These are phyloP conservation scores for Zophobas morio DNA, from an alignment of 1,140 invertebrate species.

Conservation along the genomic window DNA sequence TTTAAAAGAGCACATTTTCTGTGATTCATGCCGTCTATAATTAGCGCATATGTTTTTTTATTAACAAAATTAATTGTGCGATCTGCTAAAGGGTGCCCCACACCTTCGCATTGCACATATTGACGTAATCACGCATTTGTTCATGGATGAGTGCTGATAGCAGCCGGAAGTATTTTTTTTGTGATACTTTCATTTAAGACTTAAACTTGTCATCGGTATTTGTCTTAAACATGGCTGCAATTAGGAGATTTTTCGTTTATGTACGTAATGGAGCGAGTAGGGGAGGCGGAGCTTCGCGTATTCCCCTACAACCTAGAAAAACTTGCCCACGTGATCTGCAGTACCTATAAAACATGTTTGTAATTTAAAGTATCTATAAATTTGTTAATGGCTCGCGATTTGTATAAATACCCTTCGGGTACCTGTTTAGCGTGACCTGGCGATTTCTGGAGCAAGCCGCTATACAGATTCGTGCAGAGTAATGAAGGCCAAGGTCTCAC, in stretches of 20 bases:
- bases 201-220: background rate
- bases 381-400: background rate
- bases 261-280: constrained; percentile 19
- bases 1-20: too few relatives aligned
- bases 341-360: constrained; percentile 24
- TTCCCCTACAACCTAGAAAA: constrained; percentile 3
- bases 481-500: constrained; percentile 39
- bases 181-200: background rate
- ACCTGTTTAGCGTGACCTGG: constrained; percentile 10
- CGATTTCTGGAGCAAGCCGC: constrained; percentile 32
- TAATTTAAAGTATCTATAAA: constrained; percentile 23
- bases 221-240: constrained; percentile 14
- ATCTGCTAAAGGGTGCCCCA: too few relatives aligned
- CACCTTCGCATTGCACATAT: too few relatives aligned
- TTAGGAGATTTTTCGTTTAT: background rate
- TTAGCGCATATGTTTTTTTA: too few relatives aligned
- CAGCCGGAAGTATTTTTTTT: background rate
- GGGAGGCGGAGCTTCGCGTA: constrained; percentile 17
- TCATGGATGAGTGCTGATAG: background rate
- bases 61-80: too few relatives aligned
- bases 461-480: constrained; percentile 3
- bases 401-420: constrained; percentile 12
- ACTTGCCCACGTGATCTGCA: constrained; percentile 10
- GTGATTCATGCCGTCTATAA: too few relatives aligned
- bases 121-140: too few relatives aligned